Evolutionary conservation across 2,797 vertebrate genomes (phyloP).

Genomic region (Tangara arthus): DNA sequence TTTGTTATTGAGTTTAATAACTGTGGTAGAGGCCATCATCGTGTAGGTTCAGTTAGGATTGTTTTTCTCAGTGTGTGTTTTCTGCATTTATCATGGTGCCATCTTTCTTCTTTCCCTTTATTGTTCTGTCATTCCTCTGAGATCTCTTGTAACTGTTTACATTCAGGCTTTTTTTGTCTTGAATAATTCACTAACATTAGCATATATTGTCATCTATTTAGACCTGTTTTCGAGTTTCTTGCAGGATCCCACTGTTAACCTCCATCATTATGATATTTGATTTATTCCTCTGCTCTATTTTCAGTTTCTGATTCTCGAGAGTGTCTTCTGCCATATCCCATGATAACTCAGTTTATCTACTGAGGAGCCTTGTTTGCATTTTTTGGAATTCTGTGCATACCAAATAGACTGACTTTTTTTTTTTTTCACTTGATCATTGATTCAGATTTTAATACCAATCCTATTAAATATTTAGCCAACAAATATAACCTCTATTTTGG

Average conservation of each 20-base stretch:
- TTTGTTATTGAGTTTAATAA: background rate
- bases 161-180: background rate
- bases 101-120: background rate
- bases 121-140: background rate
- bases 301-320: background rate
- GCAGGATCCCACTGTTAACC: background rate
- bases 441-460: background rate
- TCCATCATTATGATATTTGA: background rate
- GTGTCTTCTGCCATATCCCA: background rate
- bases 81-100: background rate
- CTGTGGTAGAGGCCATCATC: background rate
- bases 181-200: background rate
- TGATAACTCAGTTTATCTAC: background rate
- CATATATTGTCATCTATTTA: background rate
- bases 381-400: background rate
- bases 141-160: background rate
- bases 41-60: background rate
- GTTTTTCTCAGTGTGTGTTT: background rate
- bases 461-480: background rate
- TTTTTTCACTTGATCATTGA: background rate
- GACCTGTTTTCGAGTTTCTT: background rate
- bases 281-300: background rate
- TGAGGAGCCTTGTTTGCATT: background rate
- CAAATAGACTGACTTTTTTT: background rate
- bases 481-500: background rate